These are phyloP conservation scores for Rotaria socialis DNA, from an alignment of 2,888 invertebrate species.

Conservation along the genomic window DNA sequence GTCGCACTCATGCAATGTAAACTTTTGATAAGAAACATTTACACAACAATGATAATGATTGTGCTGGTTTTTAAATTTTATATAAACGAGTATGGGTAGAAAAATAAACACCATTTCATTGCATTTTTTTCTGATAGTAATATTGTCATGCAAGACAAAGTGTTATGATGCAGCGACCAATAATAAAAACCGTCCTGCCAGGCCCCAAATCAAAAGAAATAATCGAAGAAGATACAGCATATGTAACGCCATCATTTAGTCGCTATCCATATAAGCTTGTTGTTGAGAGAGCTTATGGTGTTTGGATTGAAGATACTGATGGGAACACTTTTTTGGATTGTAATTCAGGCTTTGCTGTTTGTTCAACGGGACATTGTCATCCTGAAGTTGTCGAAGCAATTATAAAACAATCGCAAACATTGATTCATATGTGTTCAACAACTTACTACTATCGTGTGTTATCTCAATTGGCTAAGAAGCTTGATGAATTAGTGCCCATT, in stretches of 20 bases:
- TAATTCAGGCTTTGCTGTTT: neutral
- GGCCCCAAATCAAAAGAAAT: neutral
- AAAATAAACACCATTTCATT: too few species aligned
- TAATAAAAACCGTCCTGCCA: neutral
- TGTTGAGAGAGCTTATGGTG: neutral
- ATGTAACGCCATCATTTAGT: neutral
- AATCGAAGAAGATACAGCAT: neutral
- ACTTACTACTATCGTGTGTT: neutral
- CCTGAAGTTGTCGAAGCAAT: neutral
- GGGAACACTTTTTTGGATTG: neutral
- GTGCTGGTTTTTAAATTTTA: too few species aligned
- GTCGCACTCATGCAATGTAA: too few species aligned
- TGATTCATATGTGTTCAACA: neutral
- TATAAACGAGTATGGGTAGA: too few species aligned
- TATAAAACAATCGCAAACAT: neutral
- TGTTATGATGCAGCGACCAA: too few species aligned
- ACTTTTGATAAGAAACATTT: too few species aligned
- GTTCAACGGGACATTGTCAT: neutral
- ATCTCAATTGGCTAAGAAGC: neutral
- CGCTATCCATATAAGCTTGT: neutral
- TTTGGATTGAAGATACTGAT: neutral
- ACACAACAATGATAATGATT: too few species aligned
- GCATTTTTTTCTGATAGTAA: too few species aligned
- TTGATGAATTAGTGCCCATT: neutral
- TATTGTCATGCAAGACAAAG: too few species aligned